Conservation (phyloP, 2,797 vertebrate species). For the Cheracebus regulus region DNA sequence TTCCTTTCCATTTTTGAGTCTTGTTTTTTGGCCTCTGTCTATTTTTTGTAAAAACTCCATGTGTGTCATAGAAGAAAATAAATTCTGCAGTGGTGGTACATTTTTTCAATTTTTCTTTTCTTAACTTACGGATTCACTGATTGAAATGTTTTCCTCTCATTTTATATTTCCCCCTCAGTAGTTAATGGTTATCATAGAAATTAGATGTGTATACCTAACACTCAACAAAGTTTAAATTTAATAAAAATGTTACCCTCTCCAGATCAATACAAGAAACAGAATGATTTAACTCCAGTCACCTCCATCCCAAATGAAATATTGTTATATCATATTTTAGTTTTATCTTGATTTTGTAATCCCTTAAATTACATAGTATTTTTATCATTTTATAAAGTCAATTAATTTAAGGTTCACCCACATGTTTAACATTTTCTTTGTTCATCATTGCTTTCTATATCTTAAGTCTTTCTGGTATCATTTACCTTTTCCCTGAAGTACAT, state of each 20-base stretch:
- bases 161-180: not conserved
- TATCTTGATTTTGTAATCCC: not conserved
- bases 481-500: not conserved
- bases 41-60: not conserved
- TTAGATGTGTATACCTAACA: not conserved
- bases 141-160: constrained; percentile 11
- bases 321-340: not conserved
- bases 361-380: not conserved
- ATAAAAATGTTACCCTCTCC: constrained; percentile 7
- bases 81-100: not conserved
- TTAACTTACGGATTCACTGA: not conserved
- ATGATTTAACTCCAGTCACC: not conserved
- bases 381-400: not conserved
- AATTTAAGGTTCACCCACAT: not conserved
- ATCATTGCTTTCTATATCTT: not conserved
- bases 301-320: not conserved
- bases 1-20: not conserved
- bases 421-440: not conserved
- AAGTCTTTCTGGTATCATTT: not conserved
- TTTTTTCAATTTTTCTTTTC: not conserved
- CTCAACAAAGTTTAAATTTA: not conserved
- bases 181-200: not conserved
- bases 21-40: not conserved
- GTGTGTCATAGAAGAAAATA: not conserved
- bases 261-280: not conserved